Evolutionary conservation across 2,888 invertebrate genomes (phyloP).

Genomic region (Cephus rjabovi): DNA sequence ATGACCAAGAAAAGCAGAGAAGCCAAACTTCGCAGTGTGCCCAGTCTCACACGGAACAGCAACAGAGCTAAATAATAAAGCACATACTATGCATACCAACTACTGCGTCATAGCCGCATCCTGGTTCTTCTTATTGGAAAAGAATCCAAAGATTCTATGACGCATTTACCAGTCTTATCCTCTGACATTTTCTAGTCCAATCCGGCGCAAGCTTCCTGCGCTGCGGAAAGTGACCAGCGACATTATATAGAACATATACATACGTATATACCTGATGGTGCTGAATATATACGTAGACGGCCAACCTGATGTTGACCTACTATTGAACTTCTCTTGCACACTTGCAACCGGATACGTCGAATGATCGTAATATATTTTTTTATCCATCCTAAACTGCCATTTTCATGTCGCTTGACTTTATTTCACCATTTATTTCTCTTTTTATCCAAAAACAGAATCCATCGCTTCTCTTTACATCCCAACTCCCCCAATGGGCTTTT

Average conservation of each 20-base stretch:
- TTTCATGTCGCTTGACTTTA: not conserved
- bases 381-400: not conserved
- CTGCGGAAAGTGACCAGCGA: not conserved
- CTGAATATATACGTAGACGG: not conserved
- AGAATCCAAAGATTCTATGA: constrained; percentile 47
- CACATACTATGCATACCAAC: not conserved
- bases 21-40: not conserved
- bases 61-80: not conserved
- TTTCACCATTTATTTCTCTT: not conserved
- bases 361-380: not conserved
- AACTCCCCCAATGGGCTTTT: not conserved
- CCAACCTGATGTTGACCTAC: not conserved
- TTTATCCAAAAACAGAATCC: not conserved
- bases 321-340: not conserved
- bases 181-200: constrained; percentile 26
- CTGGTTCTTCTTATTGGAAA: not conserved
- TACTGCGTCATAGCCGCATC: not conserved
- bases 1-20: constrained; percentile 33
- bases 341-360: not conserved
- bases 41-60: not conserved
- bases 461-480: not conserved
- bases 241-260: not conserved
- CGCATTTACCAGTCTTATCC: constrained; percentile 23
- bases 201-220: constrained; percentile 1
- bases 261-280: not conserved